phyloP scores from a whole-genome alignment of 2,113 vertebrate species.

The Hiodon tergisus region DNA sequence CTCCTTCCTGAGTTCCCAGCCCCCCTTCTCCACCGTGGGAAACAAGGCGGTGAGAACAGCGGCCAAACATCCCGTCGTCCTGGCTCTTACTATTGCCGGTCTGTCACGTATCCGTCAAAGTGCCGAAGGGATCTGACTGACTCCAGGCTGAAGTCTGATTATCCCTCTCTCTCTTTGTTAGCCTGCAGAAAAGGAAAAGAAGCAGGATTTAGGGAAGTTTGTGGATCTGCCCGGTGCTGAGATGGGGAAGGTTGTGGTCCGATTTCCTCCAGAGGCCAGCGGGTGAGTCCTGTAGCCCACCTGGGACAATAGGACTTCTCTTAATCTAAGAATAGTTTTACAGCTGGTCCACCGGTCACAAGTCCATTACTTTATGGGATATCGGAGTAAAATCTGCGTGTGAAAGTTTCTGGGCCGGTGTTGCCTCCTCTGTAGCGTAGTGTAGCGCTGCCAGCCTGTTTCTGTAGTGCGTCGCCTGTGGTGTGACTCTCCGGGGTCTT shows the following conservation, averaged over 20 bases:
- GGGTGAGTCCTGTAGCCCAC: constrained; percentile 70
- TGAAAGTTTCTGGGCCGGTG: no score
- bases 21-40: constrained; percentile 70
- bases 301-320: no score
- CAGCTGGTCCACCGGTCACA: background rate
- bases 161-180: constrained; percentile 36
- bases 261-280: constrained; percentile 96
- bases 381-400: no score
- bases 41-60: constrained; percentile 66
- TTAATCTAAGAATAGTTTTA: no score
- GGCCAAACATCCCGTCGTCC: constrained; percentile 12
- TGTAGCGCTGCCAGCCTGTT: no score
- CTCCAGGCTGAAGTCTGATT: background rate
- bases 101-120: background rate
- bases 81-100: background rate
- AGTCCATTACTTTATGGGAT: no score
- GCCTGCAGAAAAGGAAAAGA: constrained; percentile 81
- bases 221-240: constrained; percentile 93
- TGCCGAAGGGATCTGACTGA: no score
- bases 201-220: constrained; percentile 89
- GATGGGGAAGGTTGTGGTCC: constrained; percentile 92
- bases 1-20: constrained; percentile 76
- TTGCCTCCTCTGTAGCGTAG: no score
- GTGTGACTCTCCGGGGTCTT: background rate
- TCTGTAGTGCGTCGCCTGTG: background rate